Base-by-base conservation (phyloP, 2,113 vertebrate species). In the Oxyruncus cristatus region DNA sequence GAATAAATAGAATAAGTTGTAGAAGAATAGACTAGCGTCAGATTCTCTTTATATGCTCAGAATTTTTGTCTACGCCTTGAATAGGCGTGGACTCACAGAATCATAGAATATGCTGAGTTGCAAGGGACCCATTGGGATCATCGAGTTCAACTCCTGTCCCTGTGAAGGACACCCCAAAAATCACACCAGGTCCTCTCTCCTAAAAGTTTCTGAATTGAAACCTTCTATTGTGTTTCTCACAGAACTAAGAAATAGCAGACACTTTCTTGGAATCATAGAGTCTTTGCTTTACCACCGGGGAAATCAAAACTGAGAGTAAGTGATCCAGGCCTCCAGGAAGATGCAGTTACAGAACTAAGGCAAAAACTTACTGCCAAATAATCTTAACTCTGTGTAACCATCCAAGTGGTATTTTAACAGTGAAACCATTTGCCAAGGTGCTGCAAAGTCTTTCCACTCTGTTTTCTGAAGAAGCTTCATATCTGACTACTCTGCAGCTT, bases 391-490 rank as follows among this genome's bases (percentile, higher is more conserved):
- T 11, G 17, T 20, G 15, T 50, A 46, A 46, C 9, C 20, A 50
- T 39, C 41, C 8, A n/a, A 75, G 30, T 20, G 12, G 5, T 8
- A 50, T 71, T 71, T 74, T 68, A 39, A 41, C 13, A n/a, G 9
- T 33, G 27, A 92, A 74, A n/a, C 2, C 16, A 30, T 82, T 49
- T 67, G 12, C 21, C 41, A 85, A 37, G 17, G 2, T 47, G n/a
- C 27, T 53, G 27, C 26, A 65, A 20, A 0, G 0, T 7, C 28
- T 19, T 39, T 78, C 26, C 8, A 9, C n/a, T 81, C 8, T 49
- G 7, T 46, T 33, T 35, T 84, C n/a, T 72, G 53, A 55, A 70
- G 30, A 30, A 65, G 16, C 24, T 73, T 80, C 27, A 8, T 37
- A 59, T 26, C 26, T 79, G 32, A 37, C 19, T 72, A 13, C 20